A percentile compares a stretch with the other conserved stretches of the same genome.
Conservation (phyloP, 2,888 invertebrate species). For the Oscheius sp. region DNA sequence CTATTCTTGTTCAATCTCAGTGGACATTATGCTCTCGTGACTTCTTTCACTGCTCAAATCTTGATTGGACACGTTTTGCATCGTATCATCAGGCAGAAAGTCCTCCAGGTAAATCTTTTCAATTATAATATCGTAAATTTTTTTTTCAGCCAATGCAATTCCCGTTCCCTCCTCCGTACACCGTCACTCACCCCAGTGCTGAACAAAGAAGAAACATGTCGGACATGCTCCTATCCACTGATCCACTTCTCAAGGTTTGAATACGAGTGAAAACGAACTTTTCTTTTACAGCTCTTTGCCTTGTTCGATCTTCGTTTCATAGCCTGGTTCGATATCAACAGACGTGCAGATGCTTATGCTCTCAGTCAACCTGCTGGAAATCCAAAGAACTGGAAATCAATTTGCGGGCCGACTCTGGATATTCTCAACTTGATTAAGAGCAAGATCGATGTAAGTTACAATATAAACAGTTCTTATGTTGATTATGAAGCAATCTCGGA, state of each 20-base stretch:
- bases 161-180: constrained; percentile 52
- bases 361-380: constrained; percentile 59
- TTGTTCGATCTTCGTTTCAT: constrained; percentile 49
- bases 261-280: neutral
- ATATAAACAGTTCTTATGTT: neutral
- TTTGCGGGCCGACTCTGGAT: constrained; percentile 40
- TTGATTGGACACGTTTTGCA: constrained; percentile 42
- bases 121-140: neutral
- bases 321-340: constrained; percentile 42
- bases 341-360: constrained; percentile 50
- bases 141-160: constrained; percentile 56
- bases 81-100: constrained; percentile 45
- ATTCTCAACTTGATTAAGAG: constrained; percentile 43
- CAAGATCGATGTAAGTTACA: constrained; percentile 24
- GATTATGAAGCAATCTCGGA: neutral
- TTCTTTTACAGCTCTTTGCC: constrained; percentile 45
- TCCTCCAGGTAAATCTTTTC: constrained; percentile 41
- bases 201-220: constrained; percentile 55
- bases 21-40: constrained; percentile 41
- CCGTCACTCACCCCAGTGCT: constrained; percentile 50
- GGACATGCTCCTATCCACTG: constrained; percentile 51
- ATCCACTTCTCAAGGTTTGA: constrained; percentile 43
- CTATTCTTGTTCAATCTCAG: constrained; percentile 41
- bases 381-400: constrained; percentile 55
- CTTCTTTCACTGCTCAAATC: constrained; percentile 38